These are phyloP conservation scores for Eleginops maclovinus DNA, from an alignment of 2,113 vertebrate species.

Conservation along the genomic window DNA sequence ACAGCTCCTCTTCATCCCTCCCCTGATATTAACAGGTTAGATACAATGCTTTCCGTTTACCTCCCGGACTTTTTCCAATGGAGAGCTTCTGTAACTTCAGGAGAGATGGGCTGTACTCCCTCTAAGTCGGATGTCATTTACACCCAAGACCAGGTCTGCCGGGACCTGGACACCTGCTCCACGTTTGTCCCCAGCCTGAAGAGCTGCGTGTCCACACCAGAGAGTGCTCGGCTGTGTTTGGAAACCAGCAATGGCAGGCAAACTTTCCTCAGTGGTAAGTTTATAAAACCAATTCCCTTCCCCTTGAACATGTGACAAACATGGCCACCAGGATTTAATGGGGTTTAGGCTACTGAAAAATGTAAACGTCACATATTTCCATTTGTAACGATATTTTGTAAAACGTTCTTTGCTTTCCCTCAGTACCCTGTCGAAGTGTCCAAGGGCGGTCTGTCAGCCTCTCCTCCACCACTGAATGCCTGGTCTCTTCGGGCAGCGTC, in stretches of 20 bases:
- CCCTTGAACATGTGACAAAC: neutral
- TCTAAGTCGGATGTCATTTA: constrained; percentile 78
- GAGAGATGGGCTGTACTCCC: constrained; percentile 83
- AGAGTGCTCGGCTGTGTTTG: constrained; percentile 63
- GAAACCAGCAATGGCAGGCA: constrained; percentile 64
- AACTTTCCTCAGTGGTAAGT: constrained; percentile 80
- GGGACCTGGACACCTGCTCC: constrained; percentile 84
- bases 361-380: neutral
- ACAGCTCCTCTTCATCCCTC: neutral
- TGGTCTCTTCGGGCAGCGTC: constrained; percentile 44
- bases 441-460: constrained; percentile 57
- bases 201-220: constrained; percentile 78
- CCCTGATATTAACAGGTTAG: neutral
- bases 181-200: constrained; percentile 78
- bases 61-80: constrained; percentile 20
- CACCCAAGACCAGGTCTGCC: constrained; percentile 69
- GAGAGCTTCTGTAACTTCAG: neutral
- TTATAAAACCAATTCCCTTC: too few relatives aligned
- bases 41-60: neutral
- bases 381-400: neutral
- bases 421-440: constrained; percentile 74
- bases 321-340: neutral
- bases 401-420: neutral
- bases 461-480: constrained; percentile 46
- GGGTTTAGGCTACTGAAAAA: neutral